Base-by-base conservation (phyloP, 1,140 invertebrate genomes). In the Mesaphorura yosii region DNA sequence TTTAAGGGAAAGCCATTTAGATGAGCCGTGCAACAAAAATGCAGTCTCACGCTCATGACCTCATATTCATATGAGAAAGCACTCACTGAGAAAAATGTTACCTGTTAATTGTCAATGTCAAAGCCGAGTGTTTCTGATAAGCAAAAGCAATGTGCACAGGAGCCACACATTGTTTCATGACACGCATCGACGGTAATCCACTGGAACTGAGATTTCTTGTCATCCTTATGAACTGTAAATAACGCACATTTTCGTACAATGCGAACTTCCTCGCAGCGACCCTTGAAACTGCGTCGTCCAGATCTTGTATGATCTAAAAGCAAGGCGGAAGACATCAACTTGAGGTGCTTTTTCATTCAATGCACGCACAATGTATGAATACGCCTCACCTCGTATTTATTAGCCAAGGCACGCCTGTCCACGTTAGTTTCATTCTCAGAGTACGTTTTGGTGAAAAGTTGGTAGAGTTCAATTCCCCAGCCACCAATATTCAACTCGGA, bases 171-270 rank as follows among this genome's bases (percentile, higher is more conserved):
- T 61, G 56, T 28, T 54, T 59, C 59, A 64, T 61, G 12, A 62
- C 25, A 38, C 59, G 34, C 62, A 64, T 64, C 0, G 59, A 55
- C 14, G 62, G 51, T 1, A 29, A 26, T 2, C 62, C 62, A n/a
- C 28, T 3, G 45, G 53, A 56, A 6, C 48, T 56, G 22, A 64
- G 27, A 42, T 64, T 61, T 25, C 57, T 40, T 10, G 62, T 61
- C 31, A 47, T 15, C 29, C 42, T 20, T 12, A 59, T 54, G 42
- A 64, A 64, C 25, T 54, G 76, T 14, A 88, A 65, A 60, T 77
- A 81, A 65, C 83, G 76, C n/a, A 77, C 71, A 66, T 84, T 88
- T 63, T 87, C 85, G 62, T 85, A 89, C 58, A 86, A 86, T 7
- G 81, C 81, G 58, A 83, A 82, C 15, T 70, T 66, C 31, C 84